Base-by-base conservation (phyloP, 1,140 invertebrate species). In the Alviniconcha marisindica region DNA sequence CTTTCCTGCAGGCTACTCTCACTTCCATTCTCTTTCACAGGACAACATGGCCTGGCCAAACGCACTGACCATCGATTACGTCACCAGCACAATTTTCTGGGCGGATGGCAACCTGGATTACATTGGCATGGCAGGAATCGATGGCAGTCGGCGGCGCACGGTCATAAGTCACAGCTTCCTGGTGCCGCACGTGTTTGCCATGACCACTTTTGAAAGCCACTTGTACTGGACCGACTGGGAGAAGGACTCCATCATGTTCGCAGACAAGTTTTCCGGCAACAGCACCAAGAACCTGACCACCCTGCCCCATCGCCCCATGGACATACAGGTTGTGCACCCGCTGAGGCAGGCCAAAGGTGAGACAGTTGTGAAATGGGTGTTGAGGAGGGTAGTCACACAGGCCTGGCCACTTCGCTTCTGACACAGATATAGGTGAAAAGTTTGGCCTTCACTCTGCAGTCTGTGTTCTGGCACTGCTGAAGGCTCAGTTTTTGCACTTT, bases 151-250 rank as follows among this genome's bases (percentile, higher is more conserved):
- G 71, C 83, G 81, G 24, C 80, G 85, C 97, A 97, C 38, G 95
- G 94, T 73, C 93, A 94, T 89, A 85, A 95, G 90, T 92, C 94
- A 33, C 28, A 77, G 90, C 15, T 80, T 51, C 33, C 56, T 71
- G 51, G 82, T 91, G 33, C 88, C 99, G 79, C 99, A 99, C 95
- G 97, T 98, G 5, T 99, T 99, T 92, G 97, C 97, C 0, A 97
- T 99, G 5, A 98, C 97, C 0, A 96, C 99, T 0, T 97, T 96
- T 92, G 95, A 96, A 44, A 95, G 97, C 89, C 98, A 97, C 90
- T 98, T 99, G 80, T 99, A 99, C 92, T 99, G 99, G 98, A 99
- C 98, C 0, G 99, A 99, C 93, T 95, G 99, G 66, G 98, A 99
- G 92, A 92, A 84, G 60, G 91, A 92, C 42, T 97, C 97, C 4